Conservation (phyloP, 2,113 vertebrate genomes). For the Charadrius vociferus region DNA sequence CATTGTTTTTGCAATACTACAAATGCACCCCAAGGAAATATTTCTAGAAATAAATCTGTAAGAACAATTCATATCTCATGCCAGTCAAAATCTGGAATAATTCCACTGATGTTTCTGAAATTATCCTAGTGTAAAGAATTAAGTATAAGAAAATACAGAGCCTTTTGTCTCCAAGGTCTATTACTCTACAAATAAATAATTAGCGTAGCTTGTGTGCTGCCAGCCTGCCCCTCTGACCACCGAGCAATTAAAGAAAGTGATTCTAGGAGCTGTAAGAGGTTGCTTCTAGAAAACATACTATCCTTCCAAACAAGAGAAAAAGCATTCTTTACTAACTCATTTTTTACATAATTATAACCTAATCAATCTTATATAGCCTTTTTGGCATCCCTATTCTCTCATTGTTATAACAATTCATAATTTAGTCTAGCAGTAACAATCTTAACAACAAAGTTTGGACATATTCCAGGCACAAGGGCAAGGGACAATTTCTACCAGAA, state of each 20-base stretch:
- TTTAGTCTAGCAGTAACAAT: conserved; percentile 3
- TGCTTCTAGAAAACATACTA: conserved; percentile 27
- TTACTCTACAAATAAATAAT: conserved; percentile 52
- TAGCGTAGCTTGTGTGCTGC: not conserved
- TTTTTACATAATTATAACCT: conserved; percentile 60
- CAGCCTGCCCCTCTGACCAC: conserved; percentile 44
- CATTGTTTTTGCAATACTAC: not conserved
- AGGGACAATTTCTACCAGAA: conserved; percentile 14
- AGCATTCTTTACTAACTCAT: not conserved
- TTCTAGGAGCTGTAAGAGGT: conserved; percentile 14
- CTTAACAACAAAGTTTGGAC: conserved; percentile 17
- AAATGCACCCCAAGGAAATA: not conserved
- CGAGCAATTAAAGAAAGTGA: conserved; percentile 59
- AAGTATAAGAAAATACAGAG: not conserved
- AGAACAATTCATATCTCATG: not conserved
- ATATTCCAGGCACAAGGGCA: not conserved
- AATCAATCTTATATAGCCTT: conserved; percentile 38
- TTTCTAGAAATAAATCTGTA: not conserved
- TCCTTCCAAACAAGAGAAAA: conserved; percentile 6
- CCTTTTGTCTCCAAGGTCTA: conserved; percentile 1
- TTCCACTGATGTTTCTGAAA: not conserved
- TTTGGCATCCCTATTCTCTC: conserved; percentile 20
- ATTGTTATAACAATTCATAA: conserved; percentile 15
- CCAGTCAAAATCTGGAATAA: not conserved
- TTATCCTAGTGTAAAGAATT: not conserved